These are phyloP conservation scores for Drosophila busckii DNA, from an alignment of 1,140 invertebrate genomes.

Conservation along the genomic window DNA sequence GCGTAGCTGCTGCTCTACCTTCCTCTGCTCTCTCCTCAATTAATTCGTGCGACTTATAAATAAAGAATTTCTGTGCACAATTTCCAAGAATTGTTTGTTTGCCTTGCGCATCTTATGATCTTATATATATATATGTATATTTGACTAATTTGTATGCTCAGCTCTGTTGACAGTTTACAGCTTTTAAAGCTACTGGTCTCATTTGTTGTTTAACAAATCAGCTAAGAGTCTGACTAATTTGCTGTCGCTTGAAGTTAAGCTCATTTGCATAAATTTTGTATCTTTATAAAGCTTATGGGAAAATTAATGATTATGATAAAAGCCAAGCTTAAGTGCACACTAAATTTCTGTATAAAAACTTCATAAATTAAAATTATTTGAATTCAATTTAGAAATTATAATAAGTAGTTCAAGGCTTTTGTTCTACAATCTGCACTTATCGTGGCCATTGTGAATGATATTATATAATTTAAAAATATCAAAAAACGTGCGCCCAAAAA, in stretches of 20 bases:
- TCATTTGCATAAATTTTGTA: constrained; percentile 66
- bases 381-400: constrained; percentile 45
- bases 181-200: constrained; percentile 39
- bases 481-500: not conserved
- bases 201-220: constrained; percentile 42
- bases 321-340: too few relatives aligned
- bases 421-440: constrained; percentile 5
- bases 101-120: constrained; percentile 3
- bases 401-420: constrained; percentile 23
- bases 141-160: constrained; percentile 53
- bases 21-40: constrained; percentile 38
- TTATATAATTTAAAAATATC: too few relatives aligned
- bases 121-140: constrained; percentile 1
- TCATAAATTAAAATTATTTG: constrained; percentile 28
- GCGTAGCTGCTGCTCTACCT: not conserved
- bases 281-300: too few relatives aligned
- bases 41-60: constrained; percentile 16
- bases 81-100: constrained; percentile 27
- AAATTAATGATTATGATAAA: too few relatives aligned
- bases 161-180: constrained; percentile 53
- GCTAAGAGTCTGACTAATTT: constrained; percentile 31
- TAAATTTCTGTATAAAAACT: constrained; percentile 22
- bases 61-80: constrained; percentile 19
- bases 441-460: too few relatives aligned
- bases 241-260: constrained; percentile 55